These are phyloP conservation scores for Corvus hawaiiensis DNA, from an alignment of 2,113 vertebrate genomes.

Conservation along the genomic window DNA sequence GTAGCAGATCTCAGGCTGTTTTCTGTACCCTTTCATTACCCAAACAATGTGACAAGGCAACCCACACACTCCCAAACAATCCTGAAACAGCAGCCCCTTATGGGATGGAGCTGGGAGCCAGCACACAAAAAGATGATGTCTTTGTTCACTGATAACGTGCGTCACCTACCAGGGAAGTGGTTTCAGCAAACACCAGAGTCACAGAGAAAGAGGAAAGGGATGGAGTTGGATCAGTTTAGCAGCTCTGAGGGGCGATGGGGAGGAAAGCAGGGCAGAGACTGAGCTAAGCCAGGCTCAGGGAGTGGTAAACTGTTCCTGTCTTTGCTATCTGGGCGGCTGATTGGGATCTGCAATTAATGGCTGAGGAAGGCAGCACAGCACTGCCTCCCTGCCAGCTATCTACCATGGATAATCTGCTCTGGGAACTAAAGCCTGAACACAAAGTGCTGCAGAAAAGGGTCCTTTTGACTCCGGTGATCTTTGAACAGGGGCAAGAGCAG, in stretches of 20 bases:
- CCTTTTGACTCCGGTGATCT: not conserved
- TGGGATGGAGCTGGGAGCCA: not conserved
- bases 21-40: conserved; percentile 48
- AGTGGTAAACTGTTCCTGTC: not conserved
- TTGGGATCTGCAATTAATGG: not conserved
- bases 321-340: not conserved
- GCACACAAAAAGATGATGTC: not conserved
- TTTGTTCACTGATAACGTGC: not conserved
- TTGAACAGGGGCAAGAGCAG: not conserved
- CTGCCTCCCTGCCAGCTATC: not conserved
- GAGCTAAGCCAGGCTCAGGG: not conserved
- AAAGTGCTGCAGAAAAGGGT: not conserved
- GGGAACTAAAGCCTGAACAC: not conserved
- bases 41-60: conserved; percentile 2
- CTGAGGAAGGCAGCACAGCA: not conserved
- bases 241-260: rapidly evolving
- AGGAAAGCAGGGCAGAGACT: not conserved
- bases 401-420: not conserved
- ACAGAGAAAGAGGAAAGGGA: not conserved
- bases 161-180: not conserved
- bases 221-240: not conserved
- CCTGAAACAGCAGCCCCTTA: not conserved
- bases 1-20: conserved; percentile 11
- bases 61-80: not conserved
- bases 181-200: not conserved